These are phyloP conservation scores for Harpagus bidentatus DNA, from an alignment of 2,113 vertebrate species.

Conservation along the genomic window DNA sequence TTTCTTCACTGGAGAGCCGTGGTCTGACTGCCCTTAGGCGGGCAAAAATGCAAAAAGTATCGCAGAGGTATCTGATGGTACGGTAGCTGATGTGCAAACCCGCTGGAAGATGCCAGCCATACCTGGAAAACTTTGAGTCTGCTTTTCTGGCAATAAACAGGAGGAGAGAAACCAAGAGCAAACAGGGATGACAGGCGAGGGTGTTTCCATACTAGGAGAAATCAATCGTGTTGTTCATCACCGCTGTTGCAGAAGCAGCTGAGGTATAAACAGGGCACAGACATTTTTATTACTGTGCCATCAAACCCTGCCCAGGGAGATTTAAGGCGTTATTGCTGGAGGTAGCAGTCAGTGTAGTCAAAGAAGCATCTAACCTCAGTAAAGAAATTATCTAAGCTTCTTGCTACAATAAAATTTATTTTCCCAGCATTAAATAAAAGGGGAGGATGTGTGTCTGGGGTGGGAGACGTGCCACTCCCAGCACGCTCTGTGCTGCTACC, in stretches of 20 bases:
- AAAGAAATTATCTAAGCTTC: conserved; percentile 14
- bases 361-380: not conserved
- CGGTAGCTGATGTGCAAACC: not conserved
- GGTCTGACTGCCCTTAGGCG: not conserved
- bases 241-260: not conserved
- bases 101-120: not conserved
- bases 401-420: not conserved
- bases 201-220: not conserved
- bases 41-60: not conserved
- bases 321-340: conserved; percentile 1
- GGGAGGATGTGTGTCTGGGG: not conserved
- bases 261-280: not conserved
- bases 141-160: not conserved
- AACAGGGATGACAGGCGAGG: not conserved
- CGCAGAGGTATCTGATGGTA: too few species aligned
- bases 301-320: conserved; percentile 20
- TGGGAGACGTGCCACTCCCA: not conserved
- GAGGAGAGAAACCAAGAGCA: not conserved
- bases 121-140: not conserved
- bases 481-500: rapidly evolving
- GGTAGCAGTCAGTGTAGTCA: not conserved
- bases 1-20: not conserved
- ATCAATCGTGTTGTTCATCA: not conserved
- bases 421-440: not conserved
- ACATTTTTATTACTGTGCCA: conserved; percentile 16